Base-by-base conservation (phyloP, 2,797 vertebrate genomes). In the Acrossocheilus wenchowensis region DNA sequence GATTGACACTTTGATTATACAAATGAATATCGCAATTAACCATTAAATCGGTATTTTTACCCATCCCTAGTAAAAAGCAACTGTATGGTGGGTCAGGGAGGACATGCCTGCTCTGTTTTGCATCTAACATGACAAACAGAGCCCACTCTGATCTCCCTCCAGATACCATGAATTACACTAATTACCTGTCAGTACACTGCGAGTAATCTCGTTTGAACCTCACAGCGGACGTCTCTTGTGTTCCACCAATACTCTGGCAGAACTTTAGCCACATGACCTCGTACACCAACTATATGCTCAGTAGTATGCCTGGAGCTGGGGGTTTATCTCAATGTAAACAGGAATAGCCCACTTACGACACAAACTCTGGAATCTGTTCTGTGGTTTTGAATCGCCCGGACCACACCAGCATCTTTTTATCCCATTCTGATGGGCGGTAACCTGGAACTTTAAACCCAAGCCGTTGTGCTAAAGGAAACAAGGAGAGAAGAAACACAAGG, bases 361-460 rank as follows among this genome's bases (percentile, higher is more conserved):
- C 90, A 4, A 93, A 87, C 71, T 97, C 95, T 88, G 98, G 98
- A 88, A 99, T 98, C 85, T 99, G 96, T 21, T 98, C 97, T 57
- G 64, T 64, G 73, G 94, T 96, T 93, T 98, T 99, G 93, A 96
- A 98, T 79, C 97, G 94, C 60, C 97, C 97, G 0, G 97, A 92
- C 97, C 97, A 99, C 50, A 99, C 0, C 66, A 99, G 89, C 0
- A 98, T 91, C 91, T 88, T 98, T 91, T 69, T 97, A 86, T 99
- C 97, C 90, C 96, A 89, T 0, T 94, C 21, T 0, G 96, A 94
- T 26, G 98, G 97, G 43, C 60, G 96, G 92, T 95, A 93, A 86
- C 96, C 95, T 14, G 97, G 97, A 60, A 97, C 15, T 90, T 71
- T 95, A 54, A 95, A 95, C 39, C 50, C 80, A 0, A 77, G 8